Percentiles rank a stretch among this genome's conserved stretches.
Evolutionary conservation across 2,113 vertebrate species (phyloP).

Genomic region (Elgaria multicarinata): DNA sequence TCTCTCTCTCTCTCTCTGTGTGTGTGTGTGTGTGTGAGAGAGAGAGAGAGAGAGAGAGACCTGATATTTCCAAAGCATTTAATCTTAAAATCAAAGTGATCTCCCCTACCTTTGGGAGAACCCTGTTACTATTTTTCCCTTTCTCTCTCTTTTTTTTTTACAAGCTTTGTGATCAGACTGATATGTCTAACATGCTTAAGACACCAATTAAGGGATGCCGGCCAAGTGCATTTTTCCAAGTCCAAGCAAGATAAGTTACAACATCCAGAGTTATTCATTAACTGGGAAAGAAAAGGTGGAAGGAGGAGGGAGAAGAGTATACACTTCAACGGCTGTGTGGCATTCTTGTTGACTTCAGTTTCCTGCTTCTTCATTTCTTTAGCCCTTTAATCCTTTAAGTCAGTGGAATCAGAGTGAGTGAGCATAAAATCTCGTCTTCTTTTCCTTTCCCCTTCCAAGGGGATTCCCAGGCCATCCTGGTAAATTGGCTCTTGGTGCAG

Average conservation of each 20-base stretch:
- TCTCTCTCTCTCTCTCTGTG: not conserved
- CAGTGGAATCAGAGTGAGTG: constrained; percentile 30
- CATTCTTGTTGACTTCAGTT: not conserved
- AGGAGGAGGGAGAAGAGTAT: not conserved
- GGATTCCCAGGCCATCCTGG: not conserved
- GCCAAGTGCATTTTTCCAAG: constrained; percentile 39
- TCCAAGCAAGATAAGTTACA: constrained; percentile 52
- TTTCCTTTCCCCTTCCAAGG: constrained; percentile 3
- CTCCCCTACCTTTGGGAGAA: constrained; percentile 25
- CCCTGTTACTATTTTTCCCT: too few relatives aligned
- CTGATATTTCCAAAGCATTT: constrained; percentile 44
- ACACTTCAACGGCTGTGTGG: constrained; percentile 16
- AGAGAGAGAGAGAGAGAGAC: not conserved
- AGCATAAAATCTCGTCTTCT: constrained; percentile 1
- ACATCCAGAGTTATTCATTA: constrained; percentile 54
- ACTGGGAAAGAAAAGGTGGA: constrained; percentile 43
- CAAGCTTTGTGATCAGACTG: constrained; percentile 53
- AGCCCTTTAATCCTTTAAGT: constrained; percentile 29
- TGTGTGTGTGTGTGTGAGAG: not conserved
- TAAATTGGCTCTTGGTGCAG: not conserved
- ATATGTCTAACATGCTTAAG: constrained; percentile 38
- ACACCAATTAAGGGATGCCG: constrained; percentile 38
- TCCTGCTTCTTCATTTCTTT: constrained; percentile 35
- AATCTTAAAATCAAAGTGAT: constrained; percentile 38
- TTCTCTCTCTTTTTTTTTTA: constrained; percentile 36